Evolutionary conservation across 2,888 invertebrate species (phyloP), one percentile per base, ranked within the genome.

Genomic region (Drosophila longiperda): DNA sequence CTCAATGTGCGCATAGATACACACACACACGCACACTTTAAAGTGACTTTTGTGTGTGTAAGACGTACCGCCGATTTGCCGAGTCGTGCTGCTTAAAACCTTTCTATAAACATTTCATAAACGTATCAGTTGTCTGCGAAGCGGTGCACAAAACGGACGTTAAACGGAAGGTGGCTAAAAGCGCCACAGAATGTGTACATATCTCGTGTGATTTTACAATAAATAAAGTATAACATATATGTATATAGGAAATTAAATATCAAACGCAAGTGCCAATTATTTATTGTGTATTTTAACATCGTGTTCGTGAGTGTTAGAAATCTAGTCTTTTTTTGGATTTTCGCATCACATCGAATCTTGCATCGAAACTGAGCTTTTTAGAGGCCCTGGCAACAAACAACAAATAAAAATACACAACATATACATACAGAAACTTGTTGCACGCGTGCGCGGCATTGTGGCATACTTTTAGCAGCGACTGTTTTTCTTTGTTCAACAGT

Each of bases 71-170:
- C 68, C 54, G 74, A 63, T 76, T 54, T 72, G 80, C 59, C 38
- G 61, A 65, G 60, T 75, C 76, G 80, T 60, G 76, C 77, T 60
- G 77, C 62, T 78, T 83, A 83, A 89, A 91, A 90, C 89, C 86
- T 90, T 90, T 91, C 89, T 83, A 91, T 87, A 89, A 87, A 86
- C 87, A 83, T 87, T 91, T 88, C 75, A 81, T 85, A 90, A 90
- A 82, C 83, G 81, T 86, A 82, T 92, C 88, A 91, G 91, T 91
- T 91, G 91, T 89, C 89, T 91, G 86, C 84, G 89, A 87, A 91
- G 80, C 92, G 90, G 87, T 90, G 87, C 81, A 80, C 83, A 86
- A 87, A 84, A 84, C 90, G 83, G 90, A 84, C 91, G 92, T 91
- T 69, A 72, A 84, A 80, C 89, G 90, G 89, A 87, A 89, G 67